Evolutionary conservation across 2,113 vertebrate species (phyloP).

Genomic region (Pomatorhinus ruficollis): DNA sequence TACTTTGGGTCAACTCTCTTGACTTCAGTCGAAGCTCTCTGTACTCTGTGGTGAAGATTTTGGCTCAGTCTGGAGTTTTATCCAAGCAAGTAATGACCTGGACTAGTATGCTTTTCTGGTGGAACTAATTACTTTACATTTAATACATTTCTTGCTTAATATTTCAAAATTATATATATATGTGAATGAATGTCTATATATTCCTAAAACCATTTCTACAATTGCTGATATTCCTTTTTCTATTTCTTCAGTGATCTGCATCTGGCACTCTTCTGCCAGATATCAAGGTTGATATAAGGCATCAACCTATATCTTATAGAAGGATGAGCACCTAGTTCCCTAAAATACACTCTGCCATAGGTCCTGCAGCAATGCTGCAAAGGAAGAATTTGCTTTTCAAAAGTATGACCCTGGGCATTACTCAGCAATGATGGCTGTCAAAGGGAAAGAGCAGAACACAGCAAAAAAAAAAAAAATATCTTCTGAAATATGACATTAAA

Average conservation of each 20-base stretch:
- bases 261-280: neutral
- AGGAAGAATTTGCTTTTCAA: neutral
- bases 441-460: neutral
- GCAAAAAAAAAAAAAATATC: neutral
- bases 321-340: neutral
- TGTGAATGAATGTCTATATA: neutral
- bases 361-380: constrained; percentile 18
- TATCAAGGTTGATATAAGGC: neutral
- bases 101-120: neutral
- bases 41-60: neutral
- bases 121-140: neutral
- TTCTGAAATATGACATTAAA: constrained; percentile 3
- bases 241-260: neutral
- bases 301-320: neutral
- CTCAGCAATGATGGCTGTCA: constrained; percentile 40
- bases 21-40: neutral
- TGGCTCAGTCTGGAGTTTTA: neutral
- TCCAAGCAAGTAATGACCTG: neutral
- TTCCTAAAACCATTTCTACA: neutral
- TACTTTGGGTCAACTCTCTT: neutral
- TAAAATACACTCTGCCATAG: neutral
- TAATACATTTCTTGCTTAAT: neutral
- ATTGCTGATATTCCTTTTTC: neutral
- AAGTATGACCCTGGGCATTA: constrained; percentile 48
- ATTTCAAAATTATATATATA: neutral